These are phyloP conservation scores for Heptranchias perlo DNA, from an alignment of 2,113 vertebrate species.

Conservation along the genomic window DNA sequence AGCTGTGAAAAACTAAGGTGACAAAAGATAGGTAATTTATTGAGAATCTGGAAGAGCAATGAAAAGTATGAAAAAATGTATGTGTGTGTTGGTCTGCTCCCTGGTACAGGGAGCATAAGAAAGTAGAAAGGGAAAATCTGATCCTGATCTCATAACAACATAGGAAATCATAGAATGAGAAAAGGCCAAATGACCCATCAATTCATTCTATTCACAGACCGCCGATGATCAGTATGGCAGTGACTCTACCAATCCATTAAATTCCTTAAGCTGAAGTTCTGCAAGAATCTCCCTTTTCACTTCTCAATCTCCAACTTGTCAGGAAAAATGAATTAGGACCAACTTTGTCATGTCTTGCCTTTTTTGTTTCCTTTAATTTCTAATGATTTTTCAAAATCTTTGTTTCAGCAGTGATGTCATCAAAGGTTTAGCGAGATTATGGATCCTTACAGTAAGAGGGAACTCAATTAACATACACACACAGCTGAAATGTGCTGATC, in stretches of 20 bases:
- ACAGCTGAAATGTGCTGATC: background rate
- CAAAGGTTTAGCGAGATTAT: background rate
- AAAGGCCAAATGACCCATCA: background rate
- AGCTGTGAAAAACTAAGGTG: background rate
- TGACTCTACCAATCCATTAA: background rate
- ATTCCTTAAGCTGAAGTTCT: background rate
- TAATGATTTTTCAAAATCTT: conserved; percentile 1
- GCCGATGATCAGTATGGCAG: background rate
- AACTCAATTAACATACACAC: background rate
- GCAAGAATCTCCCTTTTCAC: background rate
- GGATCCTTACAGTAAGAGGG: background rate
- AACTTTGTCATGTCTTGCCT: background rate
- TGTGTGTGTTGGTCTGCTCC: background rate
- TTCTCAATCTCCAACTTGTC: background rate
- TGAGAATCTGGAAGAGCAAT: background rate
- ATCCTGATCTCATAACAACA: background rate
- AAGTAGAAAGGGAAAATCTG: background rate
- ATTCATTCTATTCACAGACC: background rate
- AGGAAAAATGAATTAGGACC: background rate
- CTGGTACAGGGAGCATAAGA: background rate
- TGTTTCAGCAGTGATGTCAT: background rate
- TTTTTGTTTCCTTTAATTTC: background rate
- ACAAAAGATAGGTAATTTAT: background rate
- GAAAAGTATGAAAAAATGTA: background rate
- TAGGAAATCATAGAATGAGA: background rate